Conservation (phyloP, 2,888 invertebrate genomes). For the Drosophila greeni region DNA sequence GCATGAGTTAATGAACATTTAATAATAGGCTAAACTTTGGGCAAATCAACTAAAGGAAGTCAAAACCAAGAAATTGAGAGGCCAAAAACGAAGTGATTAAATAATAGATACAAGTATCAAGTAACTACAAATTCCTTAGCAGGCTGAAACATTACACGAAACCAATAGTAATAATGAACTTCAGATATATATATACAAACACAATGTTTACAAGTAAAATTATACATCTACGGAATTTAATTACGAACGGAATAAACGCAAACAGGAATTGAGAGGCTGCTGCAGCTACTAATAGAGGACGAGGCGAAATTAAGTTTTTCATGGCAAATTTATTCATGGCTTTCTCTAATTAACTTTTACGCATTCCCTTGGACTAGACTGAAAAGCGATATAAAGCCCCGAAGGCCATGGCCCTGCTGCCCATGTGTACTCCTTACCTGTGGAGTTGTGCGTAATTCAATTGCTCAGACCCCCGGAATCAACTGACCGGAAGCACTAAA, state of each 20-base stretch:
- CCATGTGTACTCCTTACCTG: conserved; percentile 33
- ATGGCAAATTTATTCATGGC: conserved; percentile 41
- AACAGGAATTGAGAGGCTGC: conserved; percentile 15
- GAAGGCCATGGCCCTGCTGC: conserved; percentile 1
- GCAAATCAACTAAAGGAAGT: neutral
- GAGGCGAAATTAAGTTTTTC: conserved; percentile 32
- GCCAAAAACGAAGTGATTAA: neutral
- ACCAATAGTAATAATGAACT: neutral
- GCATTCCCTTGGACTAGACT: conserved; percentile 29
- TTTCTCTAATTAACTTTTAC: conserved; percentile 65
- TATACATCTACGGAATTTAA: conserved; percentile 1
- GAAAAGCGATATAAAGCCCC: conserved; percentile 19
- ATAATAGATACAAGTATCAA: neutral
- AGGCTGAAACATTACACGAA: neutral
- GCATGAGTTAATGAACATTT: neutral
- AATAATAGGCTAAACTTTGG: neutral
- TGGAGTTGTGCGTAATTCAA: conserved; percentile 60
- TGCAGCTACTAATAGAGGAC: neutral
- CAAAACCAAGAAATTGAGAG: too few relatives aligned
- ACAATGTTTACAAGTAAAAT: neutral
- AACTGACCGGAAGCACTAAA: conserved; percentile 68
- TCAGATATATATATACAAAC: neutral
- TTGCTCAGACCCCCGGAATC: conserved; percentile 48
- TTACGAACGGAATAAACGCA: neutral
- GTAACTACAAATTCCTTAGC: neutral